phyloP scores from a whole-genome alignment of 2,797 vertebrate genomes.

The Pyrocephalus nanus region DNA sequence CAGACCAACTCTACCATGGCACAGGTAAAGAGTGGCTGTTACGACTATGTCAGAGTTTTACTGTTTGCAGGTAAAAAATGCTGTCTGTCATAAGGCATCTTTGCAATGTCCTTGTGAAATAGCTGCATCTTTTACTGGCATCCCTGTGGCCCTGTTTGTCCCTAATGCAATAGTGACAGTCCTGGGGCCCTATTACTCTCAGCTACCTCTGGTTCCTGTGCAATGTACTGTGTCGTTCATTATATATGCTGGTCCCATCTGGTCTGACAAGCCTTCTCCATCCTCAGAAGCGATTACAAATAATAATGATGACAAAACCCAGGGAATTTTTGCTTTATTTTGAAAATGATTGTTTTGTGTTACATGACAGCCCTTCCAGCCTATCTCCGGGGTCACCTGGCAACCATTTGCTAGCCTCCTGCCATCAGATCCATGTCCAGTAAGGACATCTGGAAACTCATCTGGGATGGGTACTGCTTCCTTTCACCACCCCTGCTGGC shows the following conservation, averaged over 20 bases:
- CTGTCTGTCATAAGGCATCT: background rate
- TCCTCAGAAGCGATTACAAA: constrained; percentile 40
- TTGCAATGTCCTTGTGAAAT: background rate
- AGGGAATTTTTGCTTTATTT: constrained; percentile 51
- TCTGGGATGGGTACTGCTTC: background rate
- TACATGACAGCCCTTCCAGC: background rate
- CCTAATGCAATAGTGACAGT: background rate
- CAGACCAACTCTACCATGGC: background rate
- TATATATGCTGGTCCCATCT: constrained; percentile 44
- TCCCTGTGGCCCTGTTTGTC: background rate
- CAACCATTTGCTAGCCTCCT: constrained; percentile 10
- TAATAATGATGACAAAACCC: constrained; percentile 45
- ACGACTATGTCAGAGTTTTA: background rate
- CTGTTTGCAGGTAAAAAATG: background rate
- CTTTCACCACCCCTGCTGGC: background rate
- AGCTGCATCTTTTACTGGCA: background rate
- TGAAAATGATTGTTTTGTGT: constrained; percentile 38
- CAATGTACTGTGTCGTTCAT: constrained; percentile 48
- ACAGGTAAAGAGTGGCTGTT: background rate
- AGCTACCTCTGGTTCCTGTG: constrained; percentile 28
- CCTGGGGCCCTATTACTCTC: background rate
- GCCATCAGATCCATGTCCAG: background rate
- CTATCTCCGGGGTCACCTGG: background rate
- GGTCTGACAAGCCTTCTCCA: constrained; percentile 36
- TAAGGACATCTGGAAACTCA: constrained; percentile 31